phyloP scores from a whole-genome alignment of 1,140 invertebrate genomes.

The Trichogramma pretiosum region DNA sequence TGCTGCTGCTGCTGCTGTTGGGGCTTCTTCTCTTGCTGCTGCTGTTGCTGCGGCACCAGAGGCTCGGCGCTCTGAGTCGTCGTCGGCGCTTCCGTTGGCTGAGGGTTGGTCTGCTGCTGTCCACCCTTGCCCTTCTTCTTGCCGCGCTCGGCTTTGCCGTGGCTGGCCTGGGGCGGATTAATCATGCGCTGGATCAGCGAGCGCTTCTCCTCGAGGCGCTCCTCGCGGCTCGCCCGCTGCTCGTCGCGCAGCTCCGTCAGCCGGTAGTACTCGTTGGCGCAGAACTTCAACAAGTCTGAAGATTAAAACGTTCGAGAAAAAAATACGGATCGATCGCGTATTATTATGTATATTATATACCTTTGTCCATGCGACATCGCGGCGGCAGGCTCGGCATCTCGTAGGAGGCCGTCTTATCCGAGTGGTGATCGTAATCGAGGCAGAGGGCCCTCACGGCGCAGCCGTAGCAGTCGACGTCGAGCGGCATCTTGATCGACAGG shows the following conservation, averaged over 20 bases:
- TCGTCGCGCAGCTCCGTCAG: constrained; percentile 26
- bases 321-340: no score
- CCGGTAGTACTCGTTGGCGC: constrained; percentile 20
- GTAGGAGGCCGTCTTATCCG: constrained; percentile 38
- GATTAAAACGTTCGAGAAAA: background rate
- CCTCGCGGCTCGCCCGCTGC: constrained; percentile 26
- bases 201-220: constrained; percentile 31
- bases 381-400: constrained; percentile 27
- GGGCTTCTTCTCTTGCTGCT: background rate
- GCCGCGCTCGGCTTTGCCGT: constrained; percentile 8
- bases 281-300: constrained; percentile 27
- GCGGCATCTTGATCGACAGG: constrained; percentile 49
- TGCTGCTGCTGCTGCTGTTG: background rate
- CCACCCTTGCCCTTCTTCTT: constrained; percentile 19
- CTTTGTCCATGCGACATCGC: constrained; percentile 25
- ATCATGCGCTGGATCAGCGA: constrained; percentile 24
- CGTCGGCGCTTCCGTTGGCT: constrained; percentile 11
- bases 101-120: no score
- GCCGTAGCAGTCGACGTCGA: constrained; percentile 45
- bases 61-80: constrained; percentile 19
- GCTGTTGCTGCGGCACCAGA: background rate
- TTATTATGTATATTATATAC: constrained; percentile 20
- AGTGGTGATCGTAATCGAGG: constrained; percentile 54
- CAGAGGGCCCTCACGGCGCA: constrained; percentile 52
- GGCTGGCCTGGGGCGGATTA: constrained; percentile 19